Evolutionary conservation across 1,140 invertebrate species (phyloP), one percentile per base, ranked within the genome.

Genomic region (Caerostris darwini): DNA sequence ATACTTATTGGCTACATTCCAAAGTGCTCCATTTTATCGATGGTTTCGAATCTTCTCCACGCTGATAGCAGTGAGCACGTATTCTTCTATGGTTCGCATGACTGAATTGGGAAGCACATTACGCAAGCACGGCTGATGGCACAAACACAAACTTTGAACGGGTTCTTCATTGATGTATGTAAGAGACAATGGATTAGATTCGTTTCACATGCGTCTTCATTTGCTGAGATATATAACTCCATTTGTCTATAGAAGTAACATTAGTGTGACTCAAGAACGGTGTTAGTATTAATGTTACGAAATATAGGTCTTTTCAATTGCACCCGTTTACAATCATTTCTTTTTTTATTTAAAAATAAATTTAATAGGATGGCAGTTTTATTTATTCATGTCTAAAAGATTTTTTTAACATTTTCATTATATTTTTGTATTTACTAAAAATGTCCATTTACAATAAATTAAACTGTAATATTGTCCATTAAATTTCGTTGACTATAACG

Each of bases 1-100:
- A 88, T 88, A 88, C 86, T 64, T 64, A 88, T 88, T 88, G 86
- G 86, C 86, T 88, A 53, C 58, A n/a, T 64, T 88, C 86, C 86
- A 88, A 88, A 88, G 59, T 88, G 61, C 86, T 53, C 58, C 34
- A 64, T 61, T 88, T 88, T 53, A 64, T 64, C 58, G 59, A 64
- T 61, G 86, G 86, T 57, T 85, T 64, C 19, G 59, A 58, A 85
- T 85, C 83, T 85, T 85, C 83, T 77, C 50, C 53, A 77, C 34
- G 7, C 71, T 12, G 82, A 83, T 83, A 67, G 53, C 59, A 88
- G 19, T 88, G 86, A 88, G 58, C 86, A 88, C 86, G 86, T 88
- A 88, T 88, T 50, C 50, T 14, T 64, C n/a, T 17, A 53, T 17
- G 53, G 86, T 64, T 53, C 61, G 86, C 86, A 88, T 88, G 86